Base-by-base conservation (phyloP, 2,113 vertebrate species). In the Eclectus roratus region DNA sequence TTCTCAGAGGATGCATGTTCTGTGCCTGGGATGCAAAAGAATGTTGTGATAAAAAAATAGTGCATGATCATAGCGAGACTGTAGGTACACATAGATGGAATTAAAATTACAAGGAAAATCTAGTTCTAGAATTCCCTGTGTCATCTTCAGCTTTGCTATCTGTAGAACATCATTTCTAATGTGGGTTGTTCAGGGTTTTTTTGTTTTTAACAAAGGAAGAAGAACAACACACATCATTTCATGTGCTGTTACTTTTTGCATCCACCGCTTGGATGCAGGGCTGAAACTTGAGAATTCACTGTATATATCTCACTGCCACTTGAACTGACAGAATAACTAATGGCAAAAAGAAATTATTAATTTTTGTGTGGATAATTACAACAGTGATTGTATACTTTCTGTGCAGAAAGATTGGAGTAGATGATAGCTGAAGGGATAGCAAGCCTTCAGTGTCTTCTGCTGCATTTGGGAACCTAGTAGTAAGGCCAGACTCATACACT, bases 381-480 rank as follows among this genome's bases (percentile, higher is more conserved):
- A 1, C 3, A 5, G 1, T 37, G 44, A 52, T 20, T 56, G 15
- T 1, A 0, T 58, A 33, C 7, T 41, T 7, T 39, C 11, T 60
- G 17, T 73, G 20, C 16, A 53, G 46, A 85, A 84, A 23, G 25
- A 49, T 1, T 28, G 37, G 31, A 18, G 24, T 77, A 41, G 66
- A 43, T 1, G 3, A 46, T 21, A 85, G 31, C 6, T 41, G 82
- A 77, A 90, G n/a, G 29, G 47, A 31, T 13, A 29, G 6, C 4
- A 47, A 69, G 5, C 76, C 37, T 85, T 79, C 3, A 35, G 44
- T 82, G 18, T 46, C 47, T 86, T 84, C 43, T 2, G 0, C n/a
- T 87, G 18, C 25, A 31, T 89, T 81, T 91, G 52, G 11, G 17
- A 61, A 78, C 29, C 21, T 24, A 28, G 13, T 29, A 25, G 60